Percentiles rank a stretch among this genome's conserved stretches.
These are phyloP conservation scores for Lithodes maja DNA, from an alignment of 2,888 invertebrate species.

Conservation along the genomic window DNA sequence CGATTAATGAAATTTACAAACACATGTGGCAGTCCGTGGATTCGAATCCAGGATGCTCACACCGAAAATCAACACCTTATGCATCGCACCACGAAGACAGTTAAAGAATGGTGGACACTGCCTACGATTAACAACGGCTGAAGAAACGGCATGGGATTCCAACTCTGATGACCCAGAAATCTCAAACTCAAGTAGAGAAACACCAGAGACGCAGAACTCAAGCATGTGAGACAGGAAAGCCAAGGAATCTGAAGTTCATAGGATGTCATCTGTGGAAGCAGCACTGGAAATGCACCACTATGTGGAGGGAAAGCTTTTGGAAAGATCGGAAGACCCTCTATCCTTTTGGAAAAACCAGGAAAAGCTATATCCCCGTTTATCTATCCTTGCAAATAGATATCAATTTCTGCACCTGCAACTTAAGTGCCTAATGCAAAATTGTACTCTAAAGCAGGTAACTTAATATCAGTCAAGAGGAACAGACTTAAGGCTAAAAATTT, in stretches of 20 bases:
- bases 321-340: no score
- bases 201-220: not conserved
- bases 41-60: no score
- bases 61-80: no score
- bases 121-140: not conserved
- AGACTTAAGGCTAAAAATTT: slow-evolving; percentile 4
- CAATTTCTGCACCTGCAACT: slow-evolving; percentile 10
- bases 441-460: slow-evolving; percentile 17
- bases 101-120: no score
- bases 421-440: slow-evolving; percentile 3
- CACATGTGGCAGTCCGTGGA: no score
- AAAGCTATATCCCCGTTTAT: no score
- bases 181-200: not conserved
- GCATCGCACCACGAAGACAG: no score
- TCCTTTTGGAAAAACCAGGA: no score
- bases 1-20: no score
- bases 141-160: not conserved
- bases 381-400: not conserved
- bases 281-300: slow-evolving; percentile 4
- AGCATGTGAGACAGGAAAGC: not conserved
- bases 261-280: slow-evolving; percentile 8
- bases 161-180: not conserved
- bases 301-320: not conserved
- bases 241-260: not conserved
- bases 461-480: slow-evolving; percentile 13